Conservation (phyloP, 2,113 vertebrate species). For the Isurus oxyrinchus region DNA sequence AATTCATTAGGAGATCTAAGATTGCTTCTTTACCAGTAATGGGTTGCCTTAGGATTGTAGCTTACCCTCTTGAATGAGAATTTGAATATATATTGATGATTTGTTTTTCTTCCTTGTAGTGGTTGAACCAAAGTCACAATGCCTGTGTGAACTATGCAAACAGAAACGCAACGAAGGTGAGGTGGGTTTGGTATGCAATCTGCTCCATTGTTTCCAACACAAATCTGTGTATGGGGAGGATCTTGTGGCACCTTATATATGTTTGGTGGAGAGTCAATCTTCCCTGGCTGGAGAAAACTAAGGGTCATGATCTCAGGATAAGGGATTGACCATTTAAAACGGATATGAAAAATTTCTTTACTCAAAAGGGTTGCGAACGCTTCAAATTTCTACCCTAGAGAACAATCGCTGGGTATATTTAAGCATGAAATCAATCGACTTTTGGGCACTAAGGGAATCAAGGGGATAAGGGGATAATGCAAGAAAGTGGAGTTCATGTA, state of each 20-base stretch:
- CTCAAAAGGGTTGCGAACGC: neutral
- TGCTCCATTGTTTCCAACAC: neutral
- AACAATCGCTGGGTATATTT: neutral
- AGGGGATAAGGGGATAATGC: neutral
- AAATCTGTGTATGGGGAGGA: neutral
- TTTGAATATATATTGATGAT: neutral
- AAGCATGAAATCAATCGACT: neutral
- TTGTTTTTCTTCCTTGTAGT: conserved; percentile 55
- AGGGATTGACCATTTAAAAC: neutral
- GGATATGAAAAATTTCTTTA: neutral
- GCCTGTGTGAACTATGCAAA: conserved; percentile 93
- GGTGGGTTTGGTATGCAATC: neutral
- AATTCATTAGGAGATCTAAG: neutral
- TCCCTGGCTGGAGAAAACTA: neutral
- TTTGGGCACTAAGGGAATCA: neutral
- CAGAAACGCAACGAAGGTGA: conserved; percentile 85
- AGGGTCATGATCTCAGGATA: neutral
- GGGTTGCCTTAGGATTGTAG: neutral
- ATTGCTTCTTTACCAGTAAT: neutral
- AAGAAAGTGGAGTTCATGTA: neutral
- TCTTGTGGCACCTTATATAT: neutral
- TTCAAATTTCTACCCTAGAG: neutral
- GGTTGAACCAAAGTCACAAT: conserved; percentile 94
- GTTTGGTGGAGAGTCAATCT: neutral
- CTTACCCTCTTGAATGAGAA: neutral